A percentile compares a stretch with the other conserved stretches of the same genome.
phyloP scores from a whole-genome alignment of 2,113 vertebrate genomes.

The Myrmecobius fasciatus region DNA sequence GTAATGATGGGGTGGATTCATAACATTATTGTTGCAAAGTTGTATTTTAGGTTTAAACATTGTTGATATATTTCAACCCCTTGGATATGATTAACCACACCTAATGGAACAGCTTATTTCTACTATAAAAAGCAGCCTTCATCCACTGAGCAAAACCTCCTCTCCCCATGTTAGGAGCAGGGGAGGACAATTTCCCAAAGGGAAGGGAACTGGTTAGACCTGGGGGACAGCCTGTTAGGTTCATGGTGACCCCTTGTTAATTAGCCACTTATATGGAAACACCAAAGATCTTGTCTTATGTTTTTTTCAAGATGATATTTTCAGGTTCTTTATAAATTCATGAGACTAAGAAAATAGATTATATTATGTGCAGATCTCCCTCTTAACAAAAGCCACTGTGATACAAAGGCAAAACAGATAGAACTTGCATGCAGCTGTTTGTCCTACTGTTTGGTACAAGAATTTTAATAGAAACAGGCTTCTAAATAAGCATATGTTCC shows the following conservation, averaged over 20 bases:
- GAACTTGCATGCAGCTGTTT: constrained; percentile 28
- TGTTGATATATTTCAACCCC: neutral
- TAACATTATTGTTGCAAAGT: neutral
- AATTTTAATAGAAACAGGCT: neutral
- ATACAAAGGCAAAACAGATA: constrained; percentile 22
- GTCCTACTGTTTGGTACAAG: constrained; percentile 20
- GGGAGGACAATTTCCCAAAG: neutral
- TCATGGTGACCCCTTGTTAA: neutral
- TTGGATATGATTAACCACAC: accelerated
- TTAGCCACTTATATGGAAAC: constrained; percentile 15
- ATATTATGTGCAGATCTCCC: constrained; percentile 9
- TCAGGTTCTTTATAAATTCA: constrained; percentile 40
- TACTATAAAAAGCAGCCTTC: constrained; percentile 44
- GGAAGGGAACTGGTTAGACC: neutral
- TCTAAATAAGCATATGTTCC: constrained; percentile 40
- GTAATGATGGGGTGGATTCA: neutral
- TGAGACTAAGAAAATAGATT: neutral
- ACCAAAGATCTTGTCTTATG: constrained; percentile 10
- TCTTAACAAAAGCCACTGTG: neutral
- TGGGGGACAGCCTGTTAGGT: neutral
- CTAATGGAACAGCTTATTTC: constrained; percentile 34
- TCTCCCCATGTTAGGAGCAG: neutral
- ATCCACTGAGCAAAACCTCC: neutral
- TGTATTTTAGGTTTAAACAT: neutral
- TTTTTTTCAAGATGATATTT: constrained; percentile 26